These are phyloP conservation scores for Eristalis arbustorum DNA, from an alignment of 2,888 invertebrate species.

Conservation along the genomic window DNA sequence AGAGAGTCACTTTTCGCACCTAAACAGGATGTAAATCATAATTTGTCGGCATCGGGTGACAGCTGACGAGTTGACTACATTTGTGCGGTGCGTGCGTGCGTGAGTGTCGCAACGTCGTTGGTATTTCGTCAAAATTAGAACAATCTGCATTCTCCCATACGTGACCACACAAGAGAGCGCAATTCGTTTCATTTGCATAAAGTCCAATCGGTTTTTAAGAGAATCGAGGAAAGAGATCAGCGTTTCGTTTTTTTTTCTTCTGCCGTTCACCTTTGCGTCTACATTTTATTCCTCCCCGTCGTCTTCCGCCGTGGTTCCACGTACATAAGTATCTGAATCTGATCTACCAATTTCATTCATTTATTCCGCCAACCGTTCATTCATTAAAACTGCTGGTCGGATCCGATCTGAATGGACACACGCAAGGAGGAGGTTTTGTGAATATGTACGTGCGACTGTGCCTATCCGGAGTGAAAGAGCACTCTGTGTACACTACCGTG, in stretches of 20 bases:
- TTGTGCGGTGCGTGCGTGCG: too few relatives aligned
- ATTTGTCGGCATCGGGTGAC: too few relatives aligned
- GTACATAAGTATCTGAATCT: neutral
- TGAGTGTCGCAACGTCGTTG: neutral
- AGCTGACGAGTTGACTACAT: too few relatives aligned
- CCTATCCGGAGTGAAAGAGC: neutral
- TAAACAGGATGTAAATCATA: constrained; percentile 4
- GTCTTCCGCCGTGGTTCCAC: constrained; percentile 15
- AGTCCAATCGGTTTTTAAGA: constrained; percentile 29
- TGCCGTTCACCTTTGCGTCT: constrained; percentile 17
- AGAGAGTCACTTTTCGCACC: neutral
- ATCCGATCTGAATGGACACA: constrained; percentile 58
- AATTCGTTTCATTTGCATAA: neutral
- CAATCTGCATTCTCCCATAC: neutral
- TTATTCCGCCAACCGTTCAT: constrained; percentile 62
- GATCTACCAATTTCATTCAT: constrained; percentile 63
- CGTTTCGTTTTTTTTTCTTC: too few relatives aligned
- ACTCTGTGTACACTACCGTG: too few relatives aligned
- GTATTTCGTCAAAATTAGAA: constrained; percentile 1
- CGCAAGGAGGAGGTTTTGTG: constrained; percentile 12
- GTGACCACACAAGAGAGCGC: neutral
- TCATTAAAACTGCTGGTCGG: constrained; percentile 50
- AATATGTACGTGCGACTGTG: neutral
- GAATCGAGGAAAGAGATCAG: neutral
- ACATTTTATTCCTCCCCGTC: constrained; percentile 6